Percentiles rank a stretch among this genome's conserved stretches.
Evolutionary conservation across 2,888 invertebrate genomes (phyloP).

Genomic region (Platypus cylindrus): DNA sequence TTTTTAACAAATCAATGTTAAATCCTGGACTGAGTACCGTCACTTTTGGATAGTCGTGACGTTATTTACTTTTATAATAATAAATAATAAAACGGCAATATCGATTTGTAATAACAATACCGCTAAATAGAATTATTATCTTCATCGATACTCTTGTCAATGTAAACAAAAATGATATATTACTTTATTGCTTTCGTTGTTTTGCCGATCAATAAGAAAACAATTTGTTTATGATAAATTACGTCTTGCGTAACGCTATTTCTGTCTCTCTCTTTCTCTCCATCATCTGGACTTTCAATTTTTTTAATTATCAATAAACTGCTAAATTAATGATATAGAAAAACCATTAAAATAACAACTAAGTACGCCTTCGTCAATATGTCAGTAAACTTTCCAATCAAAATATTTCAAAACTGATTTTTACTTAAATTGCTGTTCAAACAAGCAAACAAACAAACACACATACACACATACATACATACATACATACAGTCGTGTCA

Average conservation of each 20-base stretch:
- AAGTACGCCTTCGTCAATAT: no score
- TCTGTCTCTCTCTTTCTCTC: no score
- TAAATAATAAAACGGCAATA: constrained; percentile 13
- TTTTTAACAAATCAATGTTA: constrained; percentile 19
- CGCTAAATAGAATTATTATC: constrained; percentile 12
- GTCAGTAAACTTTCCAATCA: no score
- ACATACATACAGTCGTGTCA: no score
- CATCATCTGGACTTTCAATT: no score
- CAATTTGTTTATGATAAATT: constrained; percentile 14
- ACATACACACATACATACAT: no score
- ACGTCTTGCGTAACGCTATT: background rate
- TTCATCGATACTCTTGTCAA: constrained; percentile 9
- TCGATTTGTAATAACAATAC: constrained; percentile 11
- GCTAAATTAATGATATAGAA: no score
- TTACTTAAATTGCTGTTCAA: no score
- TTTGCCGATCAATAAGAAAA: constrained; percentile 4
- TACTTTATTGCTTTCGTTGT: constrained; percentile 9
- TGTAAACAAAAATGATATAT: constrained; percentile 14
- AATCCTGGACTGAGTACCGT: constrained; percentile 10
- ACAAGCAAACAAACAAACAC: no score
- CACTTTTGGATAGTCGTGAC: constrained; percentile 16
- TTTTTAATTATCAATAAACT: no score
- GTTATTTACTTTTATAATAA: constrained; percentile 14
- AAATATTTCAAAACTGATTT: no score
- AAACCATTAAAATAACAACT: no score